These are phyloP conservation scores for Petrocephalus schoutedeni DNA, from an alignment of 2,797 vertebrate species.

Conservation along the genomic window DNA sequence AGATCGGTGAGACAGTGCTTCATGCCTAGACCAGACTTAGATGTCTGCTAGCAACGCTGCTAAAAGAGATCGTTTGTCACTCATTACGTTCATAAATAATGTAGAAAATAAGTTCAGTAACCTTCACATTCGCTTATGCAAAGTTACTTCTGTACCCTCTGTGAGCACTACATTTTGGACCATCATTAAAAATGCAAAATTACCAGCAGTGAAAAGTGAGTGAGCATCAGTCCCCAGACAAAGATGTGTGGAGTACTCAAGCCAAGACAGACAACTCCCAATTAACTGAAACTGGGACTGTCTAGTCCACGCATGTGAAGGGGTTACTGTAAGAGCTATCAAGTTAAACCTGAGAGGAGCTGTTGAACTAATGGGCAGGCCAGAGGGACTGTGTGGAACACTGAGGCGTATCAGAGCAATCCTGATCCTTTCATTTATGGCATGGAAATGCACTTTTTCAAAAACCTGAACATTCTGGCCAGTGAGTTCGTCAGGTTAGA, in stretches of 20 bases:
- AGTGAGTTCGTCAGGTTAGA: not conserved
- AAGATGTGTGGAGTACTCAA: not conserved
- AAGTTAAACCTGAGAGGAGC: not conserved
- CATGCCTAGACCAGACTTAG: not conserved
- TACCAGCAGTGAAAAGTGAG: not conserved
- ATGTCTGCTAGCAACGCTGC: not conserved
- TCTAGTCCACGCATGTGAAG: not conserved
- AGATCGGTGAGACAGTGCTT: constrained; percentile 64
- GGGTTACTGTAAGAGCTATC: not conserved
- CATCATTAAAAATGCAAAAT: not conserved
- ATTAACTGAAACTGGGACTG: not conserved
- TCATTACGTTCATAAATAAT: not conserved
- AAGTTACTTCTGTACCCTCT: not conserved
- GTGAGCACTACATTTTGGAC: not conserved
- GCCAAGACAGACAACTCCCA: not conserved
- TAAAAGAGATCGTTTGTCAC: not conserved
- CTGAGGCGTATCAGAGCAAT: not conserved
- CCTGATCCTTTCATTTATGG: not conserved
- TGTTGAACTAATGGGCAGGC: not conserved
- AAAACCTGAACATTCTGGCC: not conserved
- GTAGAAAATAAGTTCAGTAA: not conserved
- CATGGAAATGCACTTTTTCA: not conserved
- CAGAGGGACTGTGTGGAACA: not conserved
- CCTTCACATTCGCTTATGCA: not conserved
- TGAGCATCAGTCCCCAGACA: not conserved